Evolutionary conservation across 2,888 invertebrate species (phyloP).

Genomic region (Drosophila algonquin): DNA sequence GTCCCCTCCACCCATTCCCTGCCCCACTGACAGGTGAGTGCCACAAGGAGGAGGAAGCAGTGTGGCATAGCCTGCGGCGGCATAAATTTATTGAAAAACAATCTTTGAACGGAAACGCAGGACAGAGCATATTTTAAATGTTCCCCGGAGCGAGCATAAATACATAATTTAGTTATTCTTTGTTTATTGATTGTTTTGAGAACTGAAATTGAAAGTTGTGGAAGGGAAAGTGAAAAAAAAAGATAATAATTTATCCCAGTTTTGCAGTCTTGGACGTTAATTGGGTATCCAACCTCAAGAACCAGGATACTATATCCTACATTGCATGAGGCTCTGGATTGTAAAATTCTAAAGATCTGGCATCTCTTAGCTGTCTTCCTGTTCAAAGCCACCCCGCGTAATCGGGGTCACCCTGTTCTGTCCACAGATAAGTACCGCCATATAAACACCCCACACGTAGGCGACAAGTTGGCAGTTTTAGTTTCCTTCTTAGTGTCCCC

Average conservation of each 20-base stretch:
- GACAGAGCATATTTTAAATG: constrained; percentile 20
- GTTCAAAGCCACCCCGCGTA: too few species aligned
- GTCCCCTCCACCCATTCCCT: background rate
- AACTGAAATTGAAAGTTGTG: background rate
- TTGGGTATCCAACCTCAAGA: too few species aligned
- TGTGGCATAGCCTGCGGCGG: constrained; percentile 32
- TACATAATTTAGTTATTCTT: background rate
- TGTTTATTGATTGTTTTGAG: constrained; percentile 1
- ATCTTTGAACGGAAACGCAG: constrained; percentile 34
- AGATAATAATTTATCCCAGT: too few species aligned
- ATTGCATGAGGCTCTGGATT: too few species aligned
- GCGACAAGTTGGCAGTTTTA: constrained; percentile 19
- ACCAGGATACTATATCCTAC: too few species aligned
- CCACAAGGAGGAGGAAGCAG: constrained; percentile 18
- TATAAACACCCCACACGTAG: background rate
- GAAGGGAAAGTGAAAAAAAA: background rate
- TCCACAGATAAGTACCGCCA: constrained; percentile 2
- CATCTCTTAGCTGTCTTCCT: too few species aligned
- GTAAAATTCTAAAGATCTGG: too few species aligned
- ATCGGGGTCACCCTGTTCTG: background rate
- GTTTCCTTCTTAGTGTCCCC: background rate
- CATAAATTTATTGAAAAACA: constrained; percentile 70
- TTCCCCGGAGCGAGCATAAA: background rate
- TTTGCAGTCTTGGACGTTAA: too few species aligned
- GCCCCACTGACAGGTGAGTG: constrained; percentile 47